A percentile compares a stretch with the other conserved stretches of the same genome.
Conservation (phyloP, 2,888 invertebrate genomes). For the Endomychus coccineus region DNA sequence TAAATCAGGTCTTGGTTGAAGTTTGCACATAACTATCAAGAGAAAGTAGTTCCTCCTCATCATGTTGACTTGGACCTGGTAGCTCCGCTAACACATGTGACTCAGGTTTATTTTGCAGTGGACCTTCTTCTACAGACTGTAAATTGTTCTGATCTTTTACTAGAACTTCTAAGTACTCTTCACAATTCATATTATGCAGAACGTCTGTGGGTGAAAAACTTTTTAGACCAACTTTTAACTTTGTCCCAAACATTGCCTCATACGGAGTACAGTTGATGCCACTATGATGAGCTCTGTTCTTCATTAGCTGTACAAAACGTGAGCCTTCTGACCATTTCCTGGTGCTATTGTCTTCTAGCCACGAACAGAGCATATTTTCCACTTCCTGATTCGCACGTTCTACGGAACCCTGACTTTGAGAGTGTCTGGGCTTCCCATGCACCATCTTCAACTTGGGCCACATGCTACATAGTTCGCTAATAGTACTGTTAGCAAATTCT, state of each 20-base stretch:
- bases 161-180: no score
- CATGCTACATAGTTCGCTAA: constrained; percentile 26
- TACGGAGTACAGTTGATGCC: constrained; percentile 30
- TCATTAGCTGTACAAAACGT: constrained; percentile 38
- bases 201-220: constrained; percentile 1
- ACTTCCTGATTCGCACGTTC: constrained; percentile 37
- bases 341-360: constrained; percentile 34
- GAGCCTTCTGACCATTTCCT: constrained; percentile 39
- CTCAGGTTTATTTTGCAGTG: constrained; percentile 10
- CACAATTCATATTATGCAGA: constrained; percentile 1
- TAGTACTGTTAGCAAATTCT: constrained; percentile 31
- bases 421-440: constrained; percentile 35
- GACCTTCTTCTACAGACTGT: constrained; percentile 11
- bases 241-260: constrained; percentile 13
- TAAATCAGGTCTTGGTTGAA: constrained; percentile 11
- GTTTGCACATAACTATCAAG: constrained; percentile 12
- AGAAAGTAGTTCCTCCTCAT: no score
- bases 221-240: constrained; percentile 11
- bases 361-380: constrained; percentile 33
- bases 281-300: constrained; percentile 36
- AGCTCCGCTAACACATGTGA: constrained; percentile 8
- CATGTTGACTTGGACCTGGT: no score
- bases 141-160: constrained; percentile 10
- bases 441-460: constrained; percentile 31
- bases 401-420: constrained; percentile 32